These are phyloP conservation scores for Cataglyphis hispanica DNA, from an alignment of 1,140 invertebrate species.

Conservation along the genomic window DNA sequence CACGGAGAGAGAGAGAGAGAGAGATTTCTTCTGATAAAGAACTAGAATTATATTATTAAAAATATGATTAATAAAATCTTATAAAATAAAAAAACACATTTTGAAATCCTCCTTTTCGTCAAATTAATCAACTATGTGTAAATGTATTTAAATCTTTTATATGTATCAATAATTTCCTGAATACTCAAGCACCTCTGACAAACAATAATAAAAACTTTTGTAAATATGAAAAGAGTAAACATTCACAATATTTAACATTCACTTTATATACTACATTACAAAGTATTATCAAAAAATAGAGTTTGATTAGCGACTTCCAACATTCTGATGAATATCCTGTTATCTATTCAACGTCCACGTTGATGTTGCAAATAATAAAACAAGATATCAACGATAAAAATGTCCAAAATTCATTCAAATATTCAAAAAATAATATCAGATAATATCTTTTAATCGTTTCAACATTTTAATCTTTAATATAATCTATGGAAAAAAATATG, in stretches of 20 bases:
- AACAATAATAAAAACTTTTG: neutral
- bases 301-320: neutral
- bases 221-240: neutral
- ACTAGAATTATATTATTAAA: neutral
- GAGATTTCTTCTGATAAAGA: neutral
- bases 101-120: too few relatives aligned
- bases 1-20: neutral
- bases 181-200: neutral
- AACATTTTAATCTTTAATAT: neutral
- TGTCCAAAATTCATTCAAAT: neutral
- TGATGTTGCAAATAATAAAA: neutral
- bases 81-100: neutral
- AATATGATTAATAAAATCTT: neutral
- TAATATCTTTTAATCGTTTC: neutral
- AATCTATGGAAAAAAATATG: neutral
- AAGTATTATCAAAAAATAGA: conserved; percentile 8
- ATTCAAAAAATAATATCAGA: neutral
- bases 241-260: neutral
- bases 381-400: neutral
- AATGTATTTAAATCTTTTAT: neutral
- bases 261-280: conserved; percentile 4
- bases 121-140: neutral
- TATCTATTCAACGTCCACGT: neutral
- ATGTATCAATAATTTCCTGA: neutral
- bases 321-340: conserved; percentile 31